phyloP scores from a whole-genome alignment of 2,888 invertebrate genomes.

The Thera obeliscata region DNA sequence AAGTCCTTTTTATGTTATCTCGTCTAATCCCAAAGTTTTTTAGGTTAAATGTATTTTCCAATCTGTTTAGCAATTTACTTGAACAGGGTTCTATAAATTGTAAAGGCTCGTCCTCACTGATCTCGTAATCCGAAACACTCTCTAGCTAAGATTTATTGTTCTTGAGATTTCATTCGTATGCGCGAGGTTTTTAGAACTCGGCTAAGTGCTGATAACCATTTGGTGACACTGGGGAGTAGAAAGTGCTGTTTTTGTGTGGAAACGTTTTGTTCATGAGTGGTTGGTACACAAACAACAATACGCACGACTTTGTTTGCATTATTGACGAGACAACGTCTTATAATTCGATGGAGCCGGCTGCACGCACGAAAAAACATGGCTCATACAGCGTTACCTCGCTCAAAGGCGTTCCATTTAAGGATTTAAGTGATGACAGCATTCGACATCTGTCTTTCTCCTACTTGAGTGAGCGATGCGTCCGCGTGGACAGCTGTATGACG shows the following conservation, averaged over 20 bases:
- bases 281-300: too few species aligned
- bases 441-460: too few species aligned
- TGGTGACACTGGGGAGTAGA: conserved; percentile 8
- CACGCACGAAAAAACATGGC: too few species aligned
- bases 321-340: too few species aligned
- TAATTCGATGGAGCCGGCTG: too few species aligned
- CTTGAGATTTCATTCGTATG: conserved; percentile 39
- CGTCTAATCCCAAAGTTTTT: neutral
- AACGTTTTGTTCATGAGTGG: conserved; percentile 5
- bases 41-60: neutral
- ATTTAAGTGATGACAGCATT: too few species aligned
- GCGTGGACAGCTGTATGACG: too few species aligned
- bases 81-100: conserved; percentile 31
- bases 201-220: conserved; percentile 53
- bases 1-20: neutral
- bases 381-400: too few species aligned
- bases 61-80: conserved; percentile 11
- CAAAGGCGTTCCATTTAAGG: too few species aligned
- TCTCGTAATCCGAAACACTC: conserved; percentile 51
- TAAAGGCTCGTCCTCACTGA: conserved; percentile 36
- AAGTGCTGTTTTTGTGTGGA: conserved; percentile 13
- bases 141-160: conserved; percentile 48
- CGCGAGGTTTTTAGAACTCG: neutral
- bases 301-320: too few species aligned
- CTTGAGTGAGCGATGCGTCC: too few species aligned